Evolutionary conservation across 2,797 vertebrate genomes (phyloP).

Genomic region (Malurus splendens): DNA sequence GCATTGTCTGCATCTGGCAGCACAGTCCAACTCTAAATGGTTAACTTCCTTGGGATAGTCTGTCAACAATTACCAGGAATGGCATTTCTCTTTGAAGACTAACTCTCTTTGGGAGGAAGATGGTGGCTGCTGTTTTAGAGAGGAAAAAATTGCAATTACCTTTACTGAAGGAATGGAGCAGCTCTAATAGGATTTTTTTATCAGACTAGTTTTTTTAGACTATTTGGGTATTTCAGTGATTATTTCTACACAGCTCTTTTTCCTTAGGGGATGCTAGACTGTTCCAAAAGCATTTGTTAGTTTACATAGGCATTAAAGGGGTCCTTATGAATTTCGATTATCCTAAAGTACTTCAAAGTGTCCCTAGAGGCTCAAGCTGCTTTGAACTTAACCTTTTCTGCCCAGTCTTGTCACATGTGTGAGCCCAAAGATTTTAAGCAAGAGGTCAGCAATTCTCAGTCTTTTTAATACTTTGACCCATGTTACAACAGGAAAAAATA

Average conservation of each 20-base stretch:
- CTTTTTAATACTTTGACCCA: constrained; percentile 40
- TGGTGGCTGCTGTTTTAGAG: background rate
- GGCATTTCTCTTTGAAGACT: background rate
- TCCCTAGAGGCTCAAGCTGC: constrained; percentile 39
- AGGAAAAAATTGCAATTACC: background rate
- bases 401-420: constrained; percentile 3
- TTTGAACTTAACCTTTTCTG: constrained; percentile 54
- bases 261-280: constrained; percentile 21
- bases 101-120: background rate
- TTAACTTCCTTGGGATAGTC: background rate
- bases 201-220: constrained; percentile 6
- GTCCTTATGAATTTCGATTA: constrained; percentile 46
- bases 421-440: constrained; percentile 23
- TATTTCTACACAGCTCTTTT: constrained; percentile 22
- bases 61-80: background rate
- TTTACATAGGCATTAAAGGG: constrained; percentile 53
- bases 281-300: constrained; percentile 43
- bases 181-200: constrained; percentile 33
- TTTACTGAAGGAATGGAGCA: constrained; percentile 1
- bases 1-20: rapidly evolving
- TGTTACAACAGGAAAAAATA: constrained; percentile 32
- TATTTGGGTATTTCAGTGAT: constrained; percentile 50
- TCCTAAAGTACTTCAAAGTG: constrained; percentile 53
- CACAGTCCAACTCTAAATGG: background rate
- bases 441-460: constrained; percentile 6